phyloP scores from a whole-genome alignment of 1,140 invertebrate genomes.

The Colletes gigas region DNA sequence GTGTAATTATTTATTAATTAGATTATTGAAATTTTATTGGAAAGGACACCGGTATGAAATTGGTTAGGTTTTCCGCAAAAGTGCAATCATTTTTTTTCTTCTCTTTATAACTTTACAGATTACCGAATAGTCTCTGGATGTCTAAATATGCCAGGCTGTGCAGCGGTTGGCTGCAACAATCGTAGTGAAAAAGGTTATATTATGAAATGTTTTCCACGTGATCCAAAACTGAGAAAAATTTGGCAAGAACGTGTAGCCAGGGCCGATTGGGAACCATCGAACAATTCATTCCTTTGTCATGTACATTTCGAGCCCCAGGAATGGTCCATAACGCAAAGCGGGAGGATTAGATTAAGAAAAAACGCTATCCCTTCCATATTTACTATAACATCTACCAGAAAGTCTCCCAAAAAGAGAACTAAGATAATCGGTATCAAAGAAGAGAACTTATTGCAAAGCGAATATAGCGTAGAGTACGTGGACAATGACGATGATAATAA shows the following conservation, averaged over 20 bases:
- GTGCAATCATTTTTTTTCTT: background rate
- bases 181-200: constrained; percentile 78
- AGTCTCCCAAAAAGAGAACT: constrained; percentile 72
- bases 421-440: constrained; percentile 50
- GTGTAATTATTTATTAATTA: background rate
- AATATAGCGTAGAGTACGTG: constrained; percentile 65
- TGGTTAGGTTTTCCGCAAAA: background rate
- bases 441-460: constrained; percentile 47
- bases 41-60: background rate
- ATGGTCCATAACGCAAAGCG: constrained; percentile 71
- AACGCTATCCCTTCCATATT: constrained; percentile 76
- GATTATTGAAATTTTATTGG: background rate
- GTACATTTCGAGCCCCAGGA: constrained; percentile 74
- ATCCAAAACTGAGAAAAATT: constrained; percentile 72
- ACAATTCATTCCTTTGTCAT: constrained; percentile 77
- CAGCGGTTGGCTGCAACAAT: constrained; percentile 77
- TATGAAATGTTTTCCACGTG: constrained; percentile 79
- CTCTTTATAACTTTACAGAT: constrained; percentile 42
- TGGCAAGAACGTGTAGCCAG: constrained; percentile 76
- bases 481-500: constrained; percentile 63
- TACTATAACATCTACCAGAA: constrained; percentile 71
- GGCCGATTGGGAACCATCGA: constrained; percentile 77
- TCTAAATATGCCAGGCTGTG: constrained; percentile 76
- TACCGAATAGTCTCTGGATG: constrained; percentile 13
- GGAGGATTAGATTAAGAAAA: constrained; percentile 74